These are phyloP conservation scores for Eupithecia insigniata DNA, from an alignment of 2,888 invertebrate species.

Conservation along the genomic window DNA sequence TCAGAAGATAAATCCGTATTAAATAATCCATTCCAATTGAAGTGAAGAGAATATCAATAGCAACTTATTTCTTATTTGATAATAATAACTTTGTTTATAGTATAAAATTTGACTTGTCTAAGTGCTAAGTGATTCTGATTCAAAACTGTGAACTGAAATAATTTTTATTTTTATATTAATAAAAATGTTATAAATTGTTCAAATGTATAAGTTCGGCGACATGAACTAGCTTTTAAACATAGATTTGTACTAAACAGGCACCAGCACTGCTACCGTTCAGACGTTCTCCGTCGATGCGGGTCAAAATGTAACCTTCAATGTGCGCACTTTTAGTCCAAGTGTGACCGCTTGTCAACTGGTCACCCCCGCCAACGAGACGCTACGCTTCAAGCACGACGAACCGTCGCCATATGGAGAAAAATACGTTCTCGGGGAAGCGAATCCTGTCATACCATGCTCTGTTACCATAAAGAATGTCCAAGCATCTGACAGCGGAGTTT, in stretches of 20 bases:
- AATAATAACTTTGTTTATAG: no score
- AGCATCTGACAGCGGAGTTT: slow-evolving; percentile 33
- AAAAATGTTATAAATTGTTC: background rate
- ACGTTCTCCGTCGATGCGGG: slow-evolving; percentile 18
- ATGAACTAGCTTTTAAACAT: background rate
- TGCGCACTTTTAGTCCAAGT: background rate
- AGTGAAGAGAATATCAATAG: no score
- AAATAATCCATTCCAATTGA: background rate
- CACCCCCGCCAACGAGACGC: slow-evolving; percentile 16
- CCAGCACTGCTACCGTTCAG: background rate
- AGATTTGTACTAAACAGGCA: background rate
- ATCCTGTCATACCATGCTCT: slow-evolving; percentile 17
- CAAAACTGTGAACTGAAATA: no score
- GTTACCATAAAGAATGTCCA: slow-evolving; percentile 27
- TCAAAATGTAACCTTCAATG: slow-evolving; percentile 21
- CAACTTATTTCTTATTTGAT: no score
- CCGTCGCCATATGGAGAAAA: slow-evolving; percentile 18
- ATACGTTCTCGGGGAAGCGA: slow-evolving; percentile 23
- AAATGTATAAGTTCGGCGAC: background rate
- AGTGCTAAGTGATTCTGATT: no score
- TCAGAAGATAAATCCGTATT: background rate
- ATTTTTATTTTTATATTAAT: background rate
- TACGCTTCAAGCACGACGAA: slow-evolving; percentile 28
- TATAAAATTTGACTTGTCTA: no score
- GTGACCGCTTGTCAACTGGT: slow-evolving; percentile 33